These are phyloP conservation scores for Vireo altiloquus DNA, from an alignment of 2,113 vertebrate genomes.

Conservation along the genomic window DNA sequence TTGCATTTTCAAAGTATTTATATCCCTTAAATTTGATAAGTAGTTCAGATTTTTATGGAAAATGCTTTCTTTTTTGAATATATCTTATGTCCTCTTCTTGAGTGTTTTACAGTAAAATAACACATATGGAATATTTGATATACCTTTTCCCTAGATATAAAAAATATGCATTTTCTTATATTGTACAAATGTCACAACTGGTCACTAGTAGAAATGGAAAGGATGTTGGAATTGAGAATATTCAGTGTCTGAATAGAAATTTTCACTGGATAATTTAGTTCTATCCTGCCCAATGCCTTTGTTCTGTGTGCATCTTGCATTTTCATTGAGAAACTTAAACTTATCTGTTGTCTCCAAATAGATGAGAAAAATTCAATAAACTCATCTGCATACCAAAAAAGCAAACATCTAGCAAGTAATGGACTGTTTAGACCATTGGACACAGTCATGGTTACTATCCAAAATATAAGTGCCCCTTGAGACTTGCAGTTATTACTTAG, in stretches of 20 bases:
- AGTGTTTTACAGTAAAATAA: neutral
- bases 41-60: neutral
- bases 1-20: neutral
- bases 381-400: neutral
- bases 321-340: neutral
- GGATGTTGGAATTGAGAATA: neutral
- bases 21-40: neutral
- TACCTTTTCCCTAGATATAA: neutral
- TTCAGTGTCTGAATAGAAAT: neutral
- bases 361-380: neutral
- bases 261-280: neutral
- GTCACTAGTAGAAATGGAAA: neutral
- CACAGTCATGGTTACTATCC: neutral
- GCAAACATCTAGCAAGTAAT: neutral
- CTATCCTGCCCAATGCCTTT: fast-evolving
- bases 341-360: neutral
- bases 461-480: neutral
- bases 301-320: fast-evolving
- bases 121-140: fast-evolving
- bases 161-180: neutral
- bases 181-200: neutral
- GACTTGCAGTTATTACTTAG: neutral
- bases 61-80: neutral
- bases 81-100: neutral
- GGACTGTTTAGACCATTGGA: neutral